phyloP scores from a whole-genome alignment of 2,797 vertebrate genomes.

The Triplophysa bombifrons region DNA sequence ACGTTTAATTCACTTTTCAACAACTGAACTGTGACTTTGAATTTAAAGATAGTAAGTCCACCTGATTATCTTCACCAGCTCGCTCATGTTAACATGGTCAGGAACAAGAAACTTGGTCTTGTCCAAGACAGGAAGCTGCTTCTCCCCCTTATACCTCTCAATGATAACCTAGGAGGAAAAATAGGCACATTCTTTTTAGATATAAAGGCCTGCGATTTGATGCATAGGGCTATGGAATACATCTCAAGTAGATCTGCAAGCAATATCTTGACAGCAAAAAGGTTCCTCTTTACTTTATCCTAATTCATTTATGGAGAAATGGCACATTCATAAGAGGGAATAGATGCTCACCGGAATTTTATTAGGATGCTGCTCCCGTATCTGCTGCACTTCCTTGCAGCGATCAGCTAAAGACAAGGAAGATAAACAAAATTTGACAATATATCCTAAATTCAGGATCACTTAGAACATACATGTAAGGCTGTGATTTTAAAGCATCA shows the following conservation, averaged over 20 bases:
- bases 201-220: background rate
- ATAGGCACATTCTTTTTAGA: background rate
- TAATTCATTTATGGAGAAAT: slow-evolving; percentile 17
- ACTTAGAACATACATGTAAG: background rate
- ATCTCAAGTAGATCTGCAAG: background rate
- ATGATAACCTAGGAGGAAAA: slow-evolving; percentile 87
- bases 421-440: background rate
- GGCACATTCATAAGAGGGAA: background rate
- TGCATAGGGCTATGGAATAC: background rate
- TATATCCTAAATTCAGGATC: background rate
- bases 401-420: slow-evolving; percentile 81
- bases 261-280: slow-evolving; percentile 3
- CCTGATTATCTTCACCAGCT: slow-evolving; percentile 98
- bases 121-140: slow-evolving; percentile 94
- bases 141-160: slow-evolving; percentile 96
- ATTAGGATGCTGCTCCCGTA: slow-evolving; percentile 96
- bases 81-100: slow-evolving; percentile 99
- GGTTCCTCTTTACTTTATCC: background rate
- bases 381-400: slow-evolving; percentile 98
- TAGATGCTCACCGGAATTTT: slow-evolving; percentile 92
- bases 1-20: background rate
- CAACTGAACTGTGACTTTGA: slow-evolving; percentile 41
- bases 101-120: slow-evolving; percentile 99
- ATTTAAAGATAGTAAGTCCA: slow-evolving; percentile 54
- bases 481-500: background rate